phyloP scores from a whole-genome alignment of 2,797 vertebrate genomes.

The Sebastes trivittatus region DNA sequence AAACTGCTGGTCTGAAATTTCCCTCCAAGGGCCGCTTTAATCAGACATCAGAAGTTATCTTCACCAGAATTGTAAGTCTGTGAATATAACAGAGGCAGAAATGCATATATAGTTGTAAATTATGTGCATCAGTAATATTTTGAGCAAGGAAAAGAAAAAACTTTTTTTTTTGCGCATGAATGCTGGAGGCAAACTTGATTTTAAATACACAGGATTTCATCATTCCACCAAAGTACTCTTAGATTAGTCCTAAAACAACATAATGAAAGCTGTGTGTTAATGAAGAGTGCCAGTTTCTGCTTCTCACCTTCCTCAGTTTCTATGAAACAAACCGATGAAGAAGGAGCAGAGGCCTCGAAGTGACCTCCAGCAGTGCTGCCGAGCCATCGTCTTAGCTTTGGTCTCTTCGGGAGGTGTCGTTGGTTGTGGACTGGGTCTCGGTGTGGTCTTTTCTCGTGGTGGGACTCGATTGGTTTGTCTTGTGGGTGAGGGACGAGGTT shows the following conservation, averaged over 20 bases:
- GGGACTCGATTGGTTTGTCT: not conserved
- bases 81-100: constrained; percentile 16
- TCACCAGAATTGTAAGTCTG: constrained; percentile 52
- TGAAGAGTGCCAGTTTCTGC: not conserved
- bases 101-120: not conserved
- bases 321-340: constrained; percentile 82
- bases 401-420: constrained; percentile 51
- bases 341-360: constrained; percentile 83
- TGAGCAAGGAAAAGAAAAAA: not conserved
- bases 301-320: constrained; percentile 74
- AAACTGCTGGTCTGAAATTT: constrained; percentile 12
- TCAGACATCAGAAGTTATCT: constrained; percentile 40
- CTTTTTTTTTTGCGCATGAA: not conserved
- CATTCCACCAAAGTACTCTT: not conserved
- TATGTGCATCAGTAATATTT: not conserved
- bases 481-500: not conserved
- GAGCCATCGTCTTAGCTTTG: constrained; percentile 77
- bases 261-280: not conserved
- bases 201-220: not conserved
- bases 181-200: not conserved
- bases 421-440: constrained; percentile 17
- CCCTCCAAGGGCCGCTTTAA: constrained; percentile 3
- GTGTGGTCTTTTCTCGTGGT: constrained; percentile 31
- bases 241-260: constrained; percentile 7
- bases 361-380: constrained; percentile 86